Base-by-base conservation (phyloP, 2,113 vertebrate species). In the Dermatemys mawii region DNA sequence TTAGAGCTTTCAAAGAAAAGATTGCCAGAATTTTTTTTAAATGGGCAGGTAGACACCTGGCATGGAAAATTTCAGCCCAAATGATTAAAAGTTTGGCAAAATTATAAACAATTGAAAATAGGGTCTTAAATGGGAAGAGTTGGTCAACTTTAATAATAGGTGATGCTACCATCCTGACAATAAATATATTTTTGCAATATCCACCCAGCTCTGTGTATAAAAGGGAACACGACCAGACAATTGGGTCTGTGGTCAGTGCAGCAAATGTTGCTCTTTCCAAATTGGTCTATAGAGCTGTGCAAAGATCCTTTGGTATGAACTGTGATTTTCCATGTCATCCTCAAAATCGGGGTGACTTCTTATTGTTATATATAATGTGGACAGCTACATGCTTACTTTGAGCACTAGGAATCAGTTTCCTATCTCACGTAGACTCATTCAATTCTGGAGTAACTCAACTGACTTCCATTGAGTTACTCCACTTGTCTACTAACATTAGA, bases 91-190 rank as follows among this genome's bases (percentile, higher is more conserved):
- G n/a, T n/a, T n/a, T n/a, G n/a, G n/a, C n/a, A n/a, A n/a, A n/a
- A n/a, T n/a, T n/a, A n/a, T n/a, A n/a, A n/a, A n/a, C n/a, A n/a
- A n/a, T n/a, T n/a, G n/a, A n/a, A n/a, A n/a, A n/a, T n/a, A n/a
- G 81, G n/a, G 46, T 81, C 76, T 2, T 38, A 75, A 67, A 90
- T 21, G 55, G 78, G 85, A 92, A 94, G 48, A 67, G 70, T 90
- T 92, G 90, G 79, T 63, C 44, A 78, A 84, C 46, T 11, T 48
- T 73, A 84, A 67, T 90, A 81, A 81, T n/a, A 90, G 12, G 19
- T 49, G 76, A 67, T 88, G 89, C 89, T 80, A 95, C 86, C 63
- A 0, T 67, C 81, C 88, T 91, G 95, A 81, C 83, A 89, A 6
- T 2, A 67, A 89, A 83, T 78, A 60, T 19, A 26, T 3, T 2